phyloP scores from a whole-genome alignment of 2,797 vertebrate species.

The Enteromius mattozi region DNA sequence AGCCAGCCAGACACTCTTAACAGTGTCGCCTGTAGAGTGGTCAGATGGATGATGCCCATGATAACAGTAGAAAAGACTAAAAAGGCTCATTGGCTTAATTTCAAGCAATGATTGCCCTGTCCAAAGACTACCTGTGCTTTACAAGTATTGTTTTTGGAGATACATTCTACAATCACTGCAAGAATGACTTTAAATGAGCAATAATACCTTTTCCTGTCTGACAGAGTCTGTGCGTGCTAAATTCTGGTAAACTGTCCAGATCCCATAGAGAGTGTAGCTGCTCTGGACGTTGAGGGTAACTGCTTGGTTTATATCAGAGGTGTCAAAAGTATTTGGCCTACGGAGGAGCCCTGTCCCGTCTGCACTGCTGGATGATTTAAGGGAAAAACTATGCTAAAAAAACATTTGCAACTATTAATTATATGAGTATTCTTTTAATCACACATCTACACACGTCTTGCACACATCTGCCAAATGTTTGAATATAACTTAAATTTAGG shows the following conservation, averaged over 20 bases:
- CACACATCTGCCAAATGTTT: not conserved
- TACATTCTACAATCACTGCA: slow-evolving; percentile 17
- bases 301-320: slow-evolving; percentile 27
- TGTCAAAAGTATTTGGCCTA: not conserved
- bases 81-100: slow-evolving; percentile 26
- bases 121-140: not conserved
- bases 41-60: slow-evolving; percentile 34
- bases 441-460: not conserved
- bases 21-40: slow-evolving; percentile 31
- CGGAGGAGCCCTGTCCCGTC: not conserved
- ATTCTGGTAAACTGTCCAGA: slow-evolving; percentile 10
- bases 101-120: slow-evolving; percentile 9
- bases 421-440: not conserved
- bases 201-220: slow-evolving; percentile 14
- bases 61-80: slow-evolving; percentile 39
- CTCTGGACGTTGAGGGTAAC: not conserved
- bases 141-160: slow-evolving; percentile 32
- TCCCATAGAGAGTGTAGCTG: not conserved
- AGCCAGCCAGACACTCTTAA: slow-evolving; percentile 21
- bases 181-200: slow-evolving; percentile 18
- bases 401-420: not conserved
- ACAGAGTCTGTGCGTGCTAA: not conserved
- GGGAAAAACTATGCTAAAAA: not conserved
- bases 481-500: not conserved
- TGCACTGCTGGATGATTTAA: not conserved